A percentile compares a stretch with the other conserved stretches of the same genome.
Evolutionary conservation across 2,113 vertebrate genomes (phyloP).

Genomic region (Rhineura floridana): DNA sequence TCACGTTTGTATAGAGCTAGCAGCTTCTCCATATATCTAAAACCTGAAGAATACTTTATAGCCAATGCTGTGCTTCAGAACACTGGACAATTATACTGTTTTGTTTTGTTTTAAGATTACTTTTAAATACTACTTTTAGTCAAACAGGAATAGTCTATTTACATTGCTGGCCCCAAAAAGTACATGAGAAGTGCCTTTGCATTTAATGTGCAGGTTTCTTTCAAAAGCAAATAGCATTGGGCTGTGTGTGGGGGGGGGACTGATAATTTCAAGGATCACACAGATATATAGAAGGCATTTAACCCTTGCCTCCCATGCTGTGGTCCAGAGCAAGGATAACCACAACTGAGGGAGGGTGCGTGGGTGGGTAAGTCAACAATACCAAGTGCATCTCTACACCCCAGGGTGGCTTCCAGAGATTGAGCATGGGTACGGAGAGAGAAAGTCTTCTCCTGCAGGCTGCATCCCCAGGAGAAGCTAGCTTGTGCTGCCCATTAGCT

Average conservation of each 20-base stretch:
- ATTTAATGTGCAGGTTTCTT: not conserved
- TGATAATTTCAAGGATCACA: not conserved
- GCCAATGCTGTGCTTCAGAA: slow-evolving; percentile 42
- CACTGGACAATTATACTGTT: slow-evolving; percentile 54
- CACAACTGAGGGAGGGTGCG: too few species aligned
- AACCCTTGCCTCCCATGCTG: not conserved
- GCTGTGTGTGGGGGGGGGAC: not conserved
- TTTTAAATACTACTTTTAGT: slow-evolving; percentile 25
- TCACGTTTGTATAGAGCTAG: not conserved
- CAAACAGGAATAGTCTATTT: not conserved
- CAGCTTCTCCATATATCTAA: slow-evolving; percentile 33
- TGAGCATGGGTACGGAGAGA: too few species aligned
- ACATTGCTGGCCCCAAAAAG: not conserved
- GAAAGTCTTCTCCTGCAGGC: too few species aligned
- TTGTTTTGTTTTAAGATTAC: slow-evolving; percentile 47
- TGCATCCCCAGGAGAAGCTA: too few species aligned
- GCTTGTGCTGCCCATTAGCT: too few species aligned
- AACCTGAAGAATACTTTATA: slow-evolving; percentile 44
- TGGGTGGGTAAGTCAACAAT: too few species aligned
- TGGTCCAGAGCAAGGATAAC: too few species aligned
- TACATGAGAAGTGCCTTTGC: not conserved
- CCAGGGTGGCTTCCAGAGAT: too few species aligned
- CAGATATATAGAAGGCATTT: not conserved
- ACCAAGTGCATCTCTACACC: too few species aligned
- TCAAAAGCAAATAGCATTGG: not conserved